Percentiles rank a stretch among this genome's conserved stretches.
phyloP scores from a whole-genome alignment of 2,797 vertebrate genomes.

The Phylloscopus collybita region DNA sequence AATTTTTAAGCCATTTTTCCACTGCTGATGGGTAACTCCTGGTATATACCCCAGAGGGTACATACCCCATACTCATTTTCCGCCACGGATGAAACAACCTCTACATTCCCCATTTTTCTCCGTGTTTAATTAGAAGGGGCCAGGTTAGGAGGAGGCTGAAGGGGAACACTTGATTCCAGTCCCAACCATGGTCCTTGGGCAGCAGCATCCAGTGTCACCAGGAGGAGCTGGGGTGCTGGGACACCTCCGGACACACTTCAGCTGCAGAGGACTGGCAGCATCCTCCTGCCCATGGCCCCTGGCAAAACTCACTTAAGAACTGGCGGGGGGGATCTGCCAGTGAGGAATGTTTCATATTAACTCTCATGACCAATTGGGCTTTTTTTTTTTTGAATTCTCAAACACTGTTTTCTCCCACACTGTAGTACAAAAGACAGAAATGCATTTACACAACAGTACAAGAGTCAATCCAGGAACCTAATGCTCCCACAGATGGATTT shows the following conservation, averaged over 20 bases:
- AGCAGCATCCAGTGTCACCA: not conserved
- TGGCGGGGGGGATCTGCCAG: not conserved
- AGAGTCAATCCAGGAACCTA: not conserved
- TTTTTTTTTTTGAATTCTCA: not conserved
- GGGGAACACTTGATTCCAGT: not conserved
- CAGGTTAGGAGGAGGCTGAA: conserved; percentile 8
- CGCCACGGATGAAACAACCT: not conserved
- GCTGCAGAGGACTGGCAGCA: not conserved
- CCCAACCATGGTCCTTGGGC: not conserved
- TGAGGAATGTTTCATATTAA: not conserved
- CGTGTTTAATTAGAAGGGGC: not conserved
- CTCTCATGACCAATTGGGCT: conserved; percentile 32
- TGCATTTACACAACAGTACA: conserved; percentile 15
- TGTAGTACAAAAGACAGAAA: conserved; percentile 8
- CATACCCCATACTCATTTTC: not conserved
- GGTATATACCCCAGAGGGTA: not conserved
- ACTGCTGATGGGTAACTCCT: not conserved
- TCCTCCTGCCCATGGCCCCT: not conserved
- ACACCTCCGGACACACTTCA: not conserved
- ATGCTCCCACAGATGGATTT: not conserved
- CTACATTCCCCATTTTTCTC: not conserved
- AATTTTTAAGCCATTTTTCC: conserved; percentile 17
- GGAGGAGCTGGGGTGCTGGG: not conserved
- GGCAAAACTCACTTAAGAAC: not conserved
- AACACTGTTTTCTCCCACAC: not conserved